These are phyloP conservation scores for Pangasius djambal DNA, from an alignment of 2,797 vertebrate species.

Conservation along the genomic window DNA sequence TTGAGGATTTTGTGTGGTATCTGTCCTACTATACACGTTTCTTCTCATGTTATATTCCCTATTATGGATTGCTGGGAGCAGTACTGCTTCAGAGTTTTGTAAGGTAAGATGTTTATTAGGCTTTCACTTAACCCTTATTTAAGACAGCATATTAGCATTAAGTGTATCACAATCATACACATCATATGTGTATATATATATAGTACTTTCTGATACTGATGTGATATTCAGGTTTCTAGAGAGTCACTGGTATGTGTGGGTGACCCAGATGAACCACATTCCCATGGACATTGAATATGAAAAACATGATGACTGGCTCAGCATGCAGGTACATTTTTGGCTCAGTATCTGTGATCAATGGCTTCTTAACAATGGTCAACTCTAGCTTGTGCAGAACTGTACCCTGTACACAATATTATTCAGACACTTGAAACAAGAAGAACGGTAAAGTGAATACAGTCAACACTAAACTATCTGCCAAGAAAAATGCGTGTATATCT, in stretches of 20 bases:
- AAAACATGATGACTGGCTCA: conserved; percentile 89
- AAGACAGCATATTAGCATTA: background rate
- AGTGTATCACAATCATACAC: too few species aligned
- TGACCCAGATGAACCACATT: conserved; percentile 97
- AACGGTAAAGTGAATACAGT: background rate
- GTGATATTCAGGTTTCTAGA: conserved; percentile 85
- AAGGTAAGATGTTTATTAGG: conserved; percentile 74
- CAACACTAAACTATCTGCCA: background rate
- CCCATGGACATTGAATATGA: conserved; percentile 92
- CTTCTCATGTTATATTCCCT: conserved; percentile 78
- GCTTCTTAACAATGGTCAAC: background rate
- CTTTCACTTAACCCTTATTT: background rate
- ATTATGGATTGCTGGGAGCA: conserved; percentile 81
- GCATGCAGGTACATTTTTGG: conserved; percentile 82
- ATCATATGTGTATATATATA: too few species aligned
- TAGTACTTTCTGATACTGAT: background rate
- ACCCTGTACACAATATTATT: background rate
- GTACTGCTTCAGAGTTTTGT: conserved; percentile 81
- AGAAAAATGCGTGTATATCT: background rate
- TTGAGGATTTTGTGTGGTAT: conserved; percentile 89
- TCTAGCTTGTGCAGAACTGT: background rate
- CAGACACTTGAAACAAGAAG: background rate
- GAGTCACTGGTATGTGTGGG: conserved; percentile 98
- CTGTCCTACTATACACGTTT: conserved; percentile 85
- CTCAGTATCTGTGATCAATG: background rate